Base-by-base conservation (phyloP, 23 tunicate genomes). In the Halocynthia roretzi region DNA sequence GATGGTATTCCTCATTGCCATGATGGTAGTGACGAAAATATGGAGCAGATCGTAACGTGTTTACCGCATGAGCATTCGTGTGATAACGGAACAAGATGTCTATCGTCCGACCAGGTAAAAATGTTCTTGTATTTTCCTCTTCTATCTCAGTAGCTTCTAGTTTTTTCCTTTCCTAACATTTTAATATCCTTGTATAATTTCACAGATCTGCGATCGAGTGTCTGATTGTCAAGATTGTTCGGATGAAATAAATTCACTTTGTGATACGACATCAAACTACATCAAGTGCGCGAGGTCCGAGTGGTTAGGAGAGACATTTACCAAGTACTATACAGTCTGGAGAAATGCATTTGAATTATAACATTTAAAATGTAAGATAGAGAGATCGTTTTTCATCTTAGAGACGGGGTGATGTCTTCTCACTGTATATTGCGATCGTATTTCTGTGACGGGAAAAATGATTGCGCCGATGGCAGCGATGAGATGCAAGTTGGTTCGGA, bases 401-500 rank as follows among this genome's bases (percentile, higher is more conserved):
- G 55, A 6, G 58, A 22, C 18, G 79, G 50, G 10, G 52, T 81
- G 4, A 5, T 71, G 10, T 44, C 74, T 56, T 84, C 88, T 11
- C 83, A 84, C 78, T 84, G 88, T 52, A 61, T 84, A 0, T 61
- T 77, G 0, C 78, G 88, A 8, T 23, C 58, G 44, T 84, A 84
- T 71, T 84, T 84, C 52, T 84, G 88, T 51, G 88, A 84, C 62
- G 88, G 88, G 0, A 68, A 76, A 52, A 52, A 51, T 14, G 88
- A 84, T 22, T 84, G 88, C 67, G 66, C 65, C 8, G 88, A 84
- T 62, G 76, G 76, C 44, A 78, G 88, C 53, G 88, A 84, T 63
- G 88, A 84, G 63, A 11, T 10, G 52, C 49, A 50, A n/a, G 11
- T 70, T 6, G 88, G 88, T 52, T 56, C 61, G 9, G 88, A 83